These are phyloP conservation scores for Aleiodes leptofemur DNA, from an alignment of 2,888 invertebrate genomes.

Conservation along the genomic window DNA sequence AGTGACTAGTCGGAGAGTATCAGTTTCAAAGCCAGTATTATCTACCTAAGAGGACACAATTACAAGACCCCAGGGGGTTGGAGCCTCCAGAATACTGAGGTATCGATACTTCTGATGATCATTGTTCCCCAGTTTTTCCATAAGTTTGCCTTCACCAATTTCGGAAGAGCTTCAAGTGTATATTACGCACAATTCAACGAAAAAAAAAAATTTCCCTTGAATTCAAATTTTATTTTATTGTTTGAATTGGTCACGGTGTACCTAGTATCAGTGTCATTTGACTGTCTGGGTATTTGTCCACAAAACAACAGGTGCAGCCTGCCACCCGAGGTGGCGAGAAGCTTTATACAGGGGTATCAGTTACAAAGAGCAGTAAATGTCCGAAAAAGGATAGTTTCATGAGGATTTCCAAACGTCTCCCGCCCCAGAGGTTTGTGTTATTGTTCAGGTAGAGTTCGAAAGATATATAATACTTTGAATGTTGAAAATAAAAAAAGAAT, in stretches of 20 bases:
- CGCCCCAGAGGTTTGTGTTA: slow-evolving; percentile 14
- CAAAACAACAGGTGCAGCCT: slow-evolving; percentile 52
- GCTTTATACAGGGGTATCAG: slow-evolving; percentile 56
- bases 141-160: no score
- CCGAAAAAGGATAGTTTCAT: slow-evolving; percentile 33
- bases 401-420: slow-evolving; percentile 62
- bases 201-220: slow-evolving; percentile 1
- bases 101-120: neutral
- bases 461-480: slow-evolving; percentile 19
- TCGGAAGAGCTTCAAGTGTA: no score
- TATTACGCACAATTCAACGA: no score
- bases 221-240: slow-evolving; percentile 20
- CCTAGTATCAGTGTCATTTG: slow-evolving; percentile 29
- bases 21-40: slow-evolving; percentile 21
- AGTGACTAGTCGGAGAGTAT: slow-evolving; percentile 5
- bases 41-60: slow-evolving; percentile 20
- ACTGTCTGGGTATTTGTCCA: slow-evolving; percentile 27
- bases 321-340: slow-evolving; percentile 17
- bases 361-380: slow-evolving; percentile 59
- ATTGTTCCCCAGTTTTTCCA: neutral
- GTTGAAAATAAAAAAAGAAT: neutral
- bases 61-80: neutral
- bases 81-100: neutral
- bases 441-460: neutral
- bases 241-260: slow-evolving; percentile 18